Evolutionary conservation across 2,113 vertebrate genomes (phyloP), one percentile per base, ranked within the genome.

Genomic region (Haemorhous mexicanus): DNA sequence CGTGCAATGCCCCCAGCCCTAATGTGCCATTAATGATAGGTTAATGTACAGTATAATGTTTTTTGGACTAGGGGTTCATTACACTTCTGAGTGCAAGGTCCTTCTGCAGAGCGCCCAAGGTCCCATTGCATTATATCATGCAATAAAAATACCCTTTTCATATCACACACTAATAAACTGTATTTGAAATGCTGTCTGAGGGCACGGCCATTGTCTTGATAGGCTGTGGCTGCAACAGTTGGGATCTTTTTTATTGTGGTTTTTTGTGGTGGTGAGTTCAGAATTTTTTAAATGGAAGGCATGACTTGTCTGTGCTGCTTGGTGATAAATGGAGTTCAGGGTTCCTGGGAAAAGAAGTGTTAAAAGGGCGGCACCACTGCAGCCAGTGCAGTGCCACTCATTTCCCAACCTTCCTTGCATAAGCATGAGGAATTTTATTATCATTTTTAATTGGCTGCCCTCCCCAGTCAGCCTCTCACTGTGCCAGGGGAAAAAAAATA

Each of bases 111-210:
- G 97, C 68, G 97, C 98, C 97, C 98, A 97, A 97, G 97, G 97
- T 98, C 97, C 97, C 98, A 97, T 93, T 97, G 98, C 98, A 98
- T 98, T 98, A 98, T 98, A 98, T 98, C 98, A 98, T 97, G 97
- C 97, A 98, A 97, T 98, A 98, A 98, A 98, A 98, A 97, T 92
- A 97, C 97, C 98, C 98, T 98, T 97, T 97, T 98, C 95, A 97
- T 97, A 98, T 98, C 98, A 98, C 98, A 98, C 93, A n/a, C 98
- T 98, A 97, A 98, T 98, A 98, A 98, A 97, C 98, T 98, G 98
- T 98, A 96, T 96, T 98, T 98, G 98, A 98, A 98, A 97, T 62
- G 97, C 98, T 97, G 96, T 96, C 96, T 93, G 17, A 97, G 97
- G 97, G 95, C 94, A 73, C 94, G 80, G 82, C 93, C 17, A 62